Base-by-base conservation (phyloP, 2,888 invertebrate genomes). In the Neoaliturus tenellus region DNA sequence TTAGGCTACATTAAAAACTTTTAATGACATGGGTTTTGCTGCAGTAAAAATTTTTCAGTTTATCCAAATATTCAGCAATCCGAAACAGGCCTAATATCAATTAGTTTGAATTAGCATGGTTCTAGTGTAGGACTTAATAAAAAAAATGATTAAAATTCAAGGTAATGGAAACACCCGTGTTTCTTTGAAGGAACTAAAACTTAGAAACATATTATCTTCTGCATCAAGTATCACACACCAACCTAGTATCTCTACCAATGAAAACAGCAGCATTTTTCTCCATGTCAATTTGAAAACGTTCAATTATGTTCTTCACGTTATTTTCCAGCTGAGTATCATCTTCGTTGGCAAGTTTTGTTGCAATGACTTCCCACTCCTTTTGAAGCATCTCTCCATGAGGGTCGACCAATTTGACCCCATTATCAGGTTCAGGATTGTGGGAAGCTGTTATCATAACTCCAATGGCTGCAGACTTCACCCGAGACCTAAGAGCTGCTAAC, bases 361-460 rank as follows among this genome's bases (percentile, higher is more conserved):
- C 98, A 88, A 96, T 93, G 82, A 90, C 92, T 91, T 99, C 99
- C 99, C 99, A 99, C 85, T 94, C 94, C 84, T 94, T 92, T 87
- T 98, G 97, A 88, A 99, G 90, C 99, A 99, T 99, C 91, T 99
- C 99, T 0, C 99, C 99, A 87, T 93, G 93, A 0, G 98, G 98
- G 91, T 99, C 99, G 67, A 99, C 94, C 71, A 99, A 91, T 90
- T 99, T 99, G 1, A 98, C 96, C 0, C 99, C 99, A 90, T 99
- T 99, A 89, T 99, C 99, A 0, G 95, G 95, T 90, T 96, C 98
- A 62, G 98, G 95, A 91, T 99, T 99, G 90, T 99, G 99, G 0
- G 99, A 99, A 0, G 99, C 99, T 0, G 99, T 99, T 85, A 99
- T 97, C 99, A 99, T 99, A n/a, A 99, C 93, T 58, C 99, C 99